These are phyloP conservation scores for Drepanosiphum platanoidis DNA, from an alignment of 2,888 invertebrate species.

Conservation along the genomic window DNA sequence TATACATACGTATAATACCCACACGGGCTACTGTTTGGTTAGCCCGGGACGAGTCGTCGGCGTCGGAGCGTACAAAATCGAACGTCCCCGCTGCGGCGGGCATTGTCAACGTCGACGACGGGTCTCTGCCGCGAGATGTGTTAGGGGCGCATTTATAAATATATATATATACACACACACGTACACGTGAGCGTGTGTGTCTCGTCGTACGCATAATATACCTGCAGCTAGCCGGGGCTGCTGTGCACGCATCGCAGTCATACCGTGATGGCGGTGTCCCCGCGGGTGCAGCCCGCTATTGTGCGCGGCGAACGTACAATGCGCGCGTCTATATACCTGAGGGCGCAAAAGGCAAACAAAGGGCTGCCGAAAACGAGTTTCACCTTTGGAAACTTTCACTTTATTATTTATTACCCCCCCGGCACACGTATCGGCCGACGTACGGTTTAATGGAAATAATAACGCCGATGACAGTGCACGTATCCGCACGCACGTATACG, in stretches of 20 bases:
- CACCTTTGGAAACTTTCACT: slow-evolving; percentile 61
- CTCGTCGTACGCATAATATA: not conserved
- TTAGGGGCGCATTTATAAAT: too few relatives aligned
- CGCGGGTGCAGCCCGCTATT: slow-evolving; percentile 4
- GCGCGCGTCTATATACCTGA: slow-evolving; percentile 36
- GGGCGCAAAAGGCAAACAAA: slow-evolving; percentile 57
- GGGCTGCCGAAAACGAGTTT: slow-evolving; percentile 61
- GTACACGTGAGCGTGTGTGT: not conserved
- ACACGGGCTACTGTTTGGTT: slow-evolving; percentile 37
- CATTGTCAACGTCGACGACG: slow-evolving; percentile 43
- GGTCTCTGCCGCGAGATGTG: not conserved
- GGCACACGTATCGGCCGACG: not conserved
- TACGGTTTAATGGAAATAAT: too few relatives aligned
- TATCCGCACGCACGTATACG: not conserved
- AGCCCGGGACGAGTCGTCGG: not conserved
- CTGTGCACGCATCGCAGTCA: not conserved
- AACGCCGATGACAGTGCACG: slow-evolving; percentile 50
- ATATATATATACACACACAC: not conserved
- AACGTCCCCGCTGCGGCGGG: not conserved
- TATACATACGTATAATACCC: not conserved
- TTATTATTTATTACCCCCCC: slow-evolving; percentile 54
- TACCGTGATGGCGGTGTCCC: slow-evolving; percentile 37
- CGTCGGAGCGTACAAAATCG: slow-evolving; percentile 48
- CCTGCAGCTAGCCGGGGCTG: too few relatives aligned
- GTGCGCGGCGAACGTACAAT: slow-evolving; percentile 18